Evolutionary conservation across 2,113 vertebrate species (phyloP), one percentile per base, ranked within the genome.

Genomic region (Aptenodytes patagonicus): DNA sequence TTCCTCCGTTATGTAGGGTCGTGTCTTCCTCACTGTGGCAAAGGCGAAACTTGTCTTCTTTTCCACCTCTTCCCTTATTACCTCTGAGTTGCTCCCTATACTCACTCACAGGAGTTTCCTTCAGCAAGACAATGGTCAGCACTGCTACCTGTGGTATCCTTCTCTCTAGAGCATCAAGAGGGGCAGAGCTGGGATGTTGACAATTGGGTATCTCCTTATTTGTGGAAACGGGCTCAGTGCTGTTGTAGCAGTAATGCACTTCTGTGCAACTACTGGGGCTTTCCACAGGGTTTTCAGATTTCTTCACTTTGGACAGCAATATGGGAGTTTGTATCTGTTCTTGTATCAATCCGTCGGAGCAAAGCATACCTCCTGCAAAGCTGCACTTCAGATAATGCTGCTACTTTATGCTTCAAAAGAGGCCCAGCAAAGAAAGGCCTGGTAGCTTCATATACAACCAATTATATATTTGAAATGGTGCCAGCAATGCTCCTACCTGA

Each of bases 391-490:
- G 26, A 18, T 52, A 46, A 34, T 18, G 32, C 40, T 77, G 11
- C 58, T 55, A 28, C 47, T 80, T 75, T 32, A 21, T 12, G 9
- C 66, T 76, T 36, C 79, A n/a, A 25, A 82, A 86, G 28, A 46
- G 13, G 13, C 13, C 11, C 42, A 79, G n/a, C 38, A 55, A 76
- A 64, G 70, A 82, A 78, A 75, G 21, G 32, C 22, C 38, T 85
- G 19, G 6, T 54, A 60, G 14, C 32, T 72, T 75, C 17, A 5
- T 47, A 12, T 26, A 20, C 20, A 76, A 31, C 10, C 9, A 54
- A 1, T 55, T 64, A 13, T 12, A 3, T n/a, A 4, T 72, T 68
- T 80, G 68, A 88, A 92, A 70, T 0, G 0, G 7, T 34, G 28
- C 15, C n/a, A 29, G 16, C 49, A 40, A 19, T 55, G 52, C 31